Conservation (phyloP, 2,797 vertebrate genomes). For the Streptopelia turtur region DNA sequence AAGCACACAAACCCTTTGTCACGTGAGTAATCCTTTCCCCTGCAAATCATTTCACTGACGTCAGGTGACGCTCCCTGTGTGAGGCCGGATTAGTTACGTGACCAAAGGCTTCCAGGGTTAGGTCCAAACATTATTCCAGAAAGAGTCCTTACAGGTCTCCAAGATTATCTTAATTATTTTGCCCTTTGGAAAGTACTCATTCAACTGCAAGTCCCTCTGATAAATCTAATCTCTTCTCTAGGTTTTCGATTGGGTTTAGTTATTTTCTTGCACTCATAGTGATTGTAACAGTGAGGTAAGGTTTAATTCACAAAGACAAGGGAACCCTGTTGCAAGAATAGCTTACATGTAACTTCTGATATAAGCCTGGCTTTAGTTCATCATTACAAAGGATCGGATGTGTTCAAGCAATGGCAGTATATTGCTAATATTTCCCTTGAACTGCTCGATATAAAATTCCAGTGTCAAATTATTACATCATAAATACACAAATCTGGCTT, state of each 20-base stretch:
- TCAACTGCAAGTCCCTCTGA: neutral
- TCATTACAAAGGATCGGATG: neutral
- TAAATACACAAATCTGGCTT: neutral
- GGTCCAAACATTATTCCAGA: neutral
- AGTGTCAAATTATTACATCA: neutral
- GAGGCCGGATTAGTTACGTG: neutral
- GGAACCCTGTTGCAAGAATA: neutral
- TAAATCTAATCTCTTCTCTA: neutral
- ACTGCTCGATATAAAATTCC: neutral
- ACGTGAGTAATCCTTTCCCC: constrained; percentile 25
- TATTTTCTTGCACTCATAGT: neutral
- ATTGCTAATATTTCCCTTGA: neutral
- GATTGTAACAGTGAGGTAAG: neutral
- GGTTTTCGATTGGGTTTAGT: neutral
- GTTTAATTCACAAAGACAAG: neutral
- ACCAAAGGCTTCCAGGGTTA: neutral
- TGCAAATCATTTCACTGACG: constrained; percentile 27
- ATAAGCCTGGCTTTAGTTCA: neutral
- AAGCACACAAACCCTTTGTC: neutral
- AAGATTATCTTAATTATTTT: neutral
- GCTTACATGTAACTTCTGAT: neutral
- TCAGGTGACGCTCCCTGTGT: neutral
- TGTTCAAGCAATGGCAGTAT: neutral
- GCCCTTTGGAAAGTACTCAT: neutral
- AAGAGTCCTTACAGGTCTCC: neutral